phyloP scores from a whole-genome alignment of 2,797 vertebrate genomes.

The Poliocrania exsul region DNA sequence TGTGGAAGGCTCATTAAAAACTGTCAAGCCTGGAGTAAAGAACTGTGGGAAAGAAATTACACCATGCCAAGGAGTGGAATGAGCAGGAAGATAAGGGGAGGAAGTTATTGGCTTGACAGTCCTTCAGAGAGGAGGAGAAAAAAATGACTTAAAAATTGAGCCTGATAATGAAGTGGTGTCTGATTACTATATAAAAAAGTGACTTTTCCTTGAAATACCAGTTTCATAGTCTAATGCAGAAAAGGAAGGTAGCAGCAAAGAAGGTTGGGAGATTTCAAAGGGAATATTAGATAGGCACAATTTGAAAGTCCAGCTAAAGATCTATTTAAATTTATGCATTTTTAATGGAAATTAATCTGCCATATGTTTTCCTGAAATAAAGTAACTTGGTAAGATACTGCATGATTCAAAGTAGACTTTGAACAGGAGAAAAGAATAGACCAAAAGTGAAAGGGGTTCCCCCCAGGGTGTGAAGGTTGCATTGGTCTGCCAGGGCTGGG shows the following conservation, averaged over 20 bases:
- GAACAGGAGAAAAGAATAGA: background rate
- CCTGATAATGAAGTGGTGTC: background rate
- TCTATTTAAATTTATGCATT: conserved; percentile 1
- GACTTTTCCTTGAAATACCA: background rate
- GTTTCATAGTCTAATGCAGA: background rate
- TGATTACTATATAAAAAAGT: background rate
- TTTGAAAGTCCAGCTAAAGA: background rate
- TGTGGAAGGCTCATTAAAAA: background rate
- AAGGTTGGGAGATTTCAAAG: background rate
- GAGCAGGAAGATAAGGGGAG: conserved; percentile 24
- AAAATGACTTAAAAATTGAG: conserved; percentile 26
- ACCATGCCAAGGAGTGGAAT: background rate
- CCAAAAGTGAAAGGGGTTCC: background rate
- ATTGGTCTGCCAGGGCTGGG: background rate
- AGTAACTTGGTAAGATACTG: background rate
- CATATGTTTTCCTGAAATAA: background rate
- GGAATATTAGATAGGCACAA: conserved; percentile 25
- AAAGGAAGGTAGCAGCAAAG: background rate
- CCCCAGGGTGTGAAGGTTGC: background rate
- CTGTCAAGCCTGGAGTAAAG: background rate
- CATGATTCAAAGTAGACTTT: background rate
- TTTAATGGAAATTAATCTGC: conserved; percentile 1
- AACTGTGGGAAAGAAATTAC: conserved; percentile 6
- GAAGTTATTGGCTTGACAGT: conserved; percentile 19
- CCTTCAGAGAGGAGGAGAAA: background rate